Conservation (phyloP, 1,140 invertebrate species). For the Metopolophium dirhodum region DNA sequence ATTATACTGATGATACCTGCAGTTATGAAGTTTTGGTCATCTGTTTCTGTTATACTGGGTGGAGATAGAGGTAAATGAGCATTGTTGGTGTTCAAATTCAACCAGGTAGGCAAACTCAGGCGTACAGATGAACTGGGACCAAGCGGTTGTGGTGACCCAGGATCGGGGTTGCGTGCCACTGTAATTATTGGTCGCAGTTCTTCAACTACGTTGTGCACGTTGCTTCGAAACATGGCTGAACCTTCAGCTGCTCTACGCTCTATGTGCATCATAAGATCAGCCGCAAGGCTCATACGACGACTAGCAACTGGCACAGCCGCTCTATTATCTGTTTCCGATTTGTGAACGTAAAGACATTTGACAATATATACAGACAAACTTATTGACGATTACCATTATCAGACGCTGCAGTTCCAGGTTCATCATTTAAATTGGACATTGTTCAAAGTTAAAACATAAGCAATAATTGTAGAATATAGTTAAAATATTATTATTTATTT, state of each 20-base stretch:
- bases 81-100: conserved; percentile 34
- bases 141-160: conserved; percentile 39
- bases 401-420: background rate
- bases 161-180: conserved; percentile 60
- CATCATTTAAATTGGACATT: conserved; percentile 37
- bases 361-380: background rate
- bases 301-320: background rate
- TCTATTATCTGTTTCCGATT: conserved; percentile 33
- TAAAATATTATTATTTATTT: background rate
- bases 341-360: background rate
- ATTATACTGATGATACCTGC: conserved; percentile 29
- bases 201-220: conserved; percentile 66
- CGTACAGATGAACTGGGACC: conserved; percentile 38
- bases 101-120: conserved; percentile 42
- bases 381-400: conserved; percentile 28
- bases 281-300: conserved; percentile 52
- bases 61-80: conserved; percentile 39
- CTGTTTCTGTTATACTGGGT: conserved; percentile 62
- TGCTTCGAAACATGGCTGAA: conserved; percentile 65
- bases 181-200: conserved; percentile 67
- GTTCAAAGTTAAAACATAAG: background rate
- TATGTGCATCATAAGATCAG: conserved; percentile 58
- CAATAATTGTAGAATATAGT: background rate
- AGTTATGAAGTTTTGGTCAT: conserved; percentile 59
- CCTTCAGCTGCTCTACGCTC: conserved; percentile 63